Percentiles rank a stretch among this genome's conserved stretches.
Conservation (phyloP, 2,797 vertebrate genomes). For the Cynodonichthys magdalenae region DNA sequence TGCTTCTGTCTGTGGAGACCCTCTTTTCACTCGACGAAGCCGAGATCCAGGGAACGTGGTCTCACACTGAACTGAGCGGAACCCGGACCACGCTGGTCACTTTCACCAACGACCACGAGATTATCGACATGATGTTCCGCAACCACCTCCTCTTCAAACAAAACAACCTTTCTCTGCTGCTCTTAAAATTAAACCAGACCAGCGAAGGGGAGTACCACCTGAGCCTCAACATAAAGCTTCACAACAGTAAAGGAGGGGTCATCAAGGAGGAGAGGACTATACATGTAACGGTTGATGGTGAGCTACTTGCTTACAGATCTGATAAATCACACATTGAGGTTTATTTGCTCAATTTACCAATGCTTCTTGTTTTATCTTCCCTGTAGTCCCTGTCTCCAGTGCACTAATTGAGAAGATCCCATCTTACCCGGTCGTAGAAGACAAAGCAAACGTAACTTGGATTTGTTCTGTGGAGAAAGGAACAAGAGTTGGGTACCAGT, state of each 20-base stretch:
- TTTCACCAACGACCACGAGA: constrained; percentile 81
- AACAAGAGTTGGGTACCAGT: constrained; percentile 86
- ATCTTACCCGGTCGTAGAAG: constrained; percentile 84
- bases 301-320: constrained; percentile 57
- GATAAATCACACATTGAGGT: not conserved
- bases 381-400: constrained; percentile 86
- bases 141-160: constrained; percentile 83
- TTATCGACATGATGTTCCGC: constrained; percentile 78
- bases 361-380: not conserved
- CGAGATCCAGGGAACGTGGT: constrained; percentile 92
- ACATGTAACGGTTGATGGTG: constrained; percentile 90
- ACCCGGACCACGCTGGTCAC: constrained; percentile 82
- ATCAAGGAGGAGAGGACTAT: constrained; percentile 83
- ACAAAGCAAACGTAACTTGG: constrained; percentile 89
- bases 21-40: constrained; percentile 78
- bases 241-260: constrained; percentile 48
- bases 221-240: constrained; percentile 83
- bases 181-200: constrained; percentile 76
- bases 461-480: constrained; percentile 85
- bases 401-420: constrained; percentile 83
- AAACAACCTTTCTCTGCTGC: constrained; percentile 86
- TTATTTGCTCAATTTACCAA: not conserved
- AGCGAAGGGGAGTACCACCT: constrained; percentile 91
- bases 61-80: constrained; percentile 74
- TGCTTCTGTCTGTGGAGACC: constrained; percentile 85